These are phyloP conservation scores for Electrophaes corylata DNA, from an alignment of 2,888 invertebrate species.

Conservation along the genomic window DNA sequence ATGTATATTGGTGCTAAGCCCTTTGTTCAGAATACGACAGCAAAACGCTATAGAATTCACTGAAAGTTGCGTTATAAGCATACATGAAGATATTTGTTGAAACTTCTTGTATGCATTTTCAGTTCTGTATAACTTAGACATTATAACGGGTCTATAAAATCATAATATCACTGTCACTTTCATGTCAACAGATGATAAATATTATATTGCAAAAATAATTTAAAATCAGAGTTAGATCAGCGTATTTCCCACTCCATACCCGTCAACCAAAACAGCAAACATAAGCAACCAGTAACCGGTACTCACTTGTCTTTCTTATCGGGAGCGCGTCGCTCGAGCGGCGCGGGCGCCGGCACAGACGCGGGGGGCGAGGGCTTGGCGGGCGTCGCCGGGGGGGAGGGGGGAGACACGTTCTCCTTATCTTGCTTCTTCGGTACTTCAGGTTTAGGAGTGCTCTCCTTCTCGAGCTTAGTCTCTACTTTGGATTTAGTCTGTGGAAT, in stretches of 20 bases:
- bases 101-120: no score
- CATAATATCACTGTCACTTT: no score
- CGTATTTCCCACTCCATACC: conserved; percentile 16
- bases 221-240: conserved; percentile 12
- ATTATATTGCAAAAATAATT: no score
- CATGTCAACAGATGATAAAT: no score
- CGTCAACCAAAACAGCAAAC: conserved; percentile 12
- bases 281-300: not conserved
- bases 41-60: no score
- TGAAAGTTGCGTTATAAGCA: no score
- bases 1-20: no score
- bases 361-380: conserved; percentile 43
- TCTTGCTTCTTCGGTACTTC: conserved; percentile 76
- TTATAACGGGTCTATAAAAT: no score
- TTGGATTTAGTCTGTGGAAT: conserved; percentile 66
- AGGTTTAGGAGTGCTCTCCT: conserved; percentile 61
- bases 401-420: conserved; percentile 79
- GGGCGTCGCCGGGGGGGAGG: conserved; percentile 63
- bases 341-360: conserved; percentile 49
- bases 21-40: no score
- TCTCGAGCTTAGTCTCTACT: conserved; percentile 66
- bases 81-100: no score
- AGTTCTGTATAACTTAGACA: no score
- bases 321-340: conserved; percentile 49
- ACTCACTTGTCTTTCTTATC: conserved; percentile 77